Evolutionary conservation across 2,113 vertebrate genomes (phyloP), one percentile per base, ranked within the genome.

Genomic region (Bubo scandiacus): DNA sequence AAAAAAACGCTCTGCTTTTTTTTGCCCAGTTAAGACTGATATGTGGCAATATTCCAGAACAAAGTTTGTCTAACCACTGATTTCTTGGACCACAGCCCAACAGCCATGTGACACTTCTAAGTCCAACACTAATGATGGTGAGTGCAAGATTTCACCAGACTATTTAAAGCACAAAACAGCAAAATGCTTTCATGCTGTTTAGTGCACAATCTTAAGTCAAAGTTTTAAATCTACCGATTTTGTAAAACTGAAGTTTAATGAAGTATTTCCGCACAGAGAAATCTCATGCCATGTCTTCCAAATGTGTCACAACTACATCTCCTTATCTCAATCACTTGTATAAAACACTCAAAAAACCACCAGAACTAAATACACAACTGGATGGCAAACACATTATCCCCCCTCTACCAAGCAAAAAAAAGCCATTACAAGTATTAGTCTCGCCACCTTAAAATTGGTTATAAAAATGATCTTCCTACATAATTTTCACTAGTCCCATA

Each of bases 251-350:
- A 61, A 38, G 14, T 54, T 49, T 45, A 67, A 27, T 9, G 0
- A 77, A 65, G 5, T 32, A 15, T 14, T 79, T 86, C 10, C 25
- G 15, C 47, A n/a, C 14, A 73, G 16, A 86, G 10, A 34, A 59
- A 29, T 23, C n/a, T 40, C 22, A 36, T 16, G 38, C 12, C 29
- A 45, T 0, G 0, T 8, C 12, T 86, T 84, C 9, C 11, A n/a
- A 58, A 80, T 3, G 1, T 4, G 6, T 32, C 58, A 17, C 4
- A 70, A 25, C 15, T 27, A 3, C 7, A 26, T 26, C 40, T 10
- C 43, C 4, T 26, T 21, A 49, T 25, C 38, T 96, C 49, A 22
- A 43, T n/a, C 23, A 27, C 23, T 66, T 74, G 3, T 18, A 23
- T 27, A 34, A 45, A 81, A 10, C 6, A 63, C 10, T 13, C n/a